These are phyloP conservation scores for Xanthorhoe spadicearia DNA, from an alignment of 2,888 invertebrate genomes.

Conservation along the genomic window DNA sequence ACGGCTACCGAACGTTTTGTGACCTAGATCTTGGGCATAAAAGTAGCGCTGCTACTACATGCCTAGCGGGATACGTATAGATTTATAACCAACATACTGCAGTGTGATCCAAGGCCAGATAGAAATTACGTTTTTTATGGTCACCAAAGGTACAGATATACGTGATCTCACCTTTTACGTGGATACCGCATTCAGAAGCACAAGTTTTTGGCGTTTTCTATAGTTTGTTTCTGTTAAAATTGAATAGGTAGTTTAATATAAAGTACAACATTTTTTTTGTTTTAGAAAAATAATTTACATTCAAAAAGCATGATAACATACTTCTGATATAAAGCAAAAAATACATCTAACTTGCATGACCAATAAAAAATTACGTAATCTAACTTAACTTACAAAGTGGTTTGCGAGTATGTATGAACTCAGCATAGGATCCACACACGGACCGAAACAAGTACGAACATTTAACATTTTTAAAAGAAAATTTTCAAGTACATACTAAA, in stretches of 20 bases:
- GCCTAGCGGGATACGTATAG: slow-evolving; percentile 43
- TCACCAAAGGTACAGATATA: slow-evolving; percentile 36
- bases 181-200: slow-evolving; percentile 8
- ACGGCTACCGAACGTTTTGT: slow-evolving; percentile 42
- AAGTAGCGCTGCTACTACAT: slow-evolving; percentile 46
- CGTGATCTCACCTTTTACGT: slow-evolving; percentile 30
- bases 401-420: neutral
- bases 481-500: neutral
- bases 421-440: neutral
- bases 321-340: slow-evolving; percentile 1
- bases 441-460: neutral
- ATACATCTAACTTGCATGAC: neutral
- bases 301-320: neutral
- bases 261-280: neutral
- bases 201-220: neutral
- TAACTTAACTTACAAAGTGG: neutral
- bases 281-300: neutral
- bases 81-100: slow-evolving; percentile 56
- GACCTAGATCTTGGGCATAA: slow-evolving; percentile 59
- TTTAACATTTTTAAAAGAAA: neutral
- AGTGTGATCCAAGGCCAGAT: slow-evolving; percentile 52
- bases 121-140: slow-evolving; percentile 49
- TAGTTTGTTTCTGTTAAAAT: neutral
- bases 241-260: neutral
- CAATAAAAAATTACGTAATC: neutral